These are phyloP conservation scores for Myotis vivesi DNA, from an alignment of 2,797 vertebrate species.

Conservation along the genomic window DNA sequence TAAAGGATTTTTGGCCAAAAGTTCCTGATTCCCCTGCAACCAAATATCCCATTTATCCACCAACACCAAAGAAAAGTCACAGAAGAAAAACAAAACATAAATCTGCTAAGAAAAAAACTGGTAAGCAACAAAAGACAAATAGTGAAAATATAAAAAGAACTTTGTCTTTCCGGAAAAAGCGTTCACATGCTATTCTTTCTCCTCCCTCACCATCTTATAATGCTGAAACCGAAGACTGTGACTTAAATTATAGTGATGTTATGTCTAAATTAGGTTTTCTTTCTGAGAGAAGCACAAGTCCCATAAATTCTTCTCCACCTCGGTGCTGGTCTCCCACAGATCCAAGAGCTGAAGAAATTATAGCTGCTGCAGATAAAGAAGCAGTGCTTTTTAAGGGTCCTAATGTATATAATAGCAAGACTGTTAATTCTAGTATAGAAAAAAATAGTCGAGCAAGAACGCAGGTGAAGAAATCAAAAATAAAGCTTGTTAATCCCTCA, in stretches of 20 bases:
- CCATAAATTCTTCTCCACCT: constrained; percentile 92
- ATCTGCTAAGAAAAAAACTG: constrained; percentile 88
- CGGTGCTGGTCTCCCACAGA: constrained; percentile 99
- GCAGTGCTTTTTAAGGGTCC: constrained; percentile 86
- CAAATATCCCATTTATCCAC: constrained; percentile 91
- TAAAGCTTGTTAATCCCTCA: constrained; percentile 82
- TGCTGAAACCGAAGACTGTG: constrained; percentile 92
- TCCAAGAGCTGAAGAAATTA: constrained; percentile 88
- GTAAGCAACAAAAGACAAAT: constrained; percentile 86
- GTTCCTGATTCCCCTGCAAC: constrained; percentile 94
- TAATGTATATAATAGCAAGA: constrained; percentile 80
- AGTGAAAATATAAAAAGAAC: constrained; percentile 84
- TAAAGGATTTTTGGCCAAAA: constrained; percentile 97
- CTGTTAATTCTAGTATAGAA: constrained; percentile 75
- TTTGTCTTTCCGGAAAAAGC: constrained; percentile 85
- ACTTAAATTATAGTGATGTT: constrained; percentile 92
- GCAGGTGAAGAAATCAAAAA: constrained; percentile 88
- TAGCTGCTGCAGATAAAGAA: constrained; percentile 88
- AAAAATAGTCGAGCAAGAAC: constrained; percentile 84
- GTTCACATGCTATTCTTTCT: constrained; percentile 85
- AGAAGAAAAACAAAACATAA: constrained; percentile 93
- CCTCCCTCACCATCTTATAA: constrained; percentile 91
- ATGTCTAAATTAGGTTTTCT: constrained; percentile 98
- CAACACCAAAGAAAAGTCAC: constrained; percentile 92
- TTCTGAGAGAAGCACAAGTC: constrained; percentile 94